Conservation (phyloP, 2,888 invertebrate genomes). For the Pocota personata region DNA sequence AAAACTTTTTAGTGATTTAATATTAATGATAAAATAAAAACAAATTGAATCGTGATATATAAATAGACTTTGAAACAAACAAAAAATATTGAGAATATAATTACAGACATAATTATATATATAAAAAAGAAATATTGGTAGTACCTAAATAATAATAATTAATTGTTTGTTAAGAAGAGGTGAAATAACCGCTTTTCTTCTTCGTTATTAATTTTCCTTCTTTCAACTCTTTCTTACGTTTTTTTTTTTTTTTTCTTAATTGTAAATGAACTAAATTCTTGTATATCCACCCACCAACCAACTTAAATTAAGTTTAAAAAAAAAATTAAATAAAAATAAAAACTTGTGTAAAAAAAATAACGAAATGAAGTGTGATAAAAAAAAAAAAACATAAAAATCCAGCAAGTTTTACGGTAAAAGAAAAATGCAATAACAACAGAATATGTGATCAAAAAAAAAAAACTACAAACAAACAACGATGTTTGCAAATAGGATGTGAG, state of each 20-base stretch:
- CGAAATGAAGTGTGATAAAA: conserved; percentile 71
- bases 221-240: background rate
- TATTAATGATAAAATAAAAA: conserved; percentile 63
- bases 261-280: conserved; percentile 68
- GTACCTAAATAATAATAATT: conserved; percentile 65
- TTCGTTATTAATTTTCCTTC: conserved; percentile 41
- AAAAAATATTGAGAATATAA: conserved; percentile 54
- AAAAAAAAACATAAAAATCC: conserved; percentile 12
- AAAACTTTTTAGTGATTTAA: conserved; percentile 68
- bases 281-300: conserved; percentile 73
- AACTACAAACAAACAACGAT: conserved; percentile 17
- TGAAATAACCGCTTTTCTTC: conserved; percentile 45
- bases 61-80: conserved; percentile 71
- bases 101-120: conserved; percentile 51
- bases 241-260: conserved; percentile 19
- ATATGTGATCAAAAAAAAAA: conserved; percentile 58
- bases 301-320: conserved; percentile 68
- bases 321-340: conserved; percentile 35
- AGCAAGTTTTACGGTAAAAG: conserved; percentile 52
- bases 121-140: conserved; percentile 60
- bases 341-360: conserved; percentile 53
- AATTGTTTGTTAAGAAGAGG: conserved; percentile 59
- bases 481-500: conserved; percentile 9
- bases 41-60: conserved; percentile 74
- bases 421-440: conserved; percentile 60